phyloP scores from a whole-genome alignment of 2,888 invertebrate species.

The Thymelicus lineola region DNA sequence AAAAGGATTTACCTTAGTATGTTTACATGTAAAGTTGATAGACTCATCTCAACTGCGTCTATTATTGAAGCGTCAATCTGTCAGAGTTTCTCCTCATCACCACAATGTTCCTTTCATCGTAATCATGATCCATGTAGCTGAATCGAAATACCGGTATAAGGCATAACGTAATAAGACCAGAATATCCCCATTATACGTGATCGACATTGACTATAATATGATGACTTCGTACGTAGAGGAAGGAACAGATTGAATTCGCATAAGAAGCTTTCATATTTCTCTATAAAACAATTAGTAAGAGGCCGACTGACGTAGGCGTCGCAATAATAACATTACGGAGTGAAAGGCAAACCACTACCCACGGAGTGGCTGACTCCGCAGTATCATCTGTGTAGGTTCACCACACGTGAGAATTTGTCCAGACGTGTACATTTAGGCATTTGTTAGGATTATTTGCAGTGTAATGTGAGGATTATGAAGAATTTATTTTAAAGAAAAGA shows the following conservation, averaged over 20 bases:
- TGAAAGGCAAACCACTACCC: slow-evolving; percentile 77
- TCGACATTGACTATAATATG: neutral
- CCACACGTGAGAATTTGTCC: neutral
- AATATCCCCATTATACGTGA: no score
- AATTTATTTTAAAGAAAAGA: no score
- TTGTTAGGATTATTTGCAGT: neutral
- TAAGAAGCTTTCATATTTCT: slow-evolving; percentile 19
- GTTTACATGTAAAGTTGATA: no score
- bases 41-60: no score
- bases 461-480: neutral
- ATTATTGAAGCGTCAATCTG: no score
- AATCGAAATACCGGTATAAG: no score
- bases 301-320: slow-evolving; percentile 34
- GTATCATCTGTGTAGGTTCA: slow-evolving; percentile 44
- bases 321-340: slow-evolving; percentile 60
- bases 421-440: neutral
- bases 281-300: slow-evolving; percentile 27
- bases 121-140: no score
- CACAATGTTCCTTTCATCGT: no score
- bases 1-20: no score
- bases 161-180: no score
- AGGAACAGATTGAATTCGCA: slow-evolving; percentile 18
- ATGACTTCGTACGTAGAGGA: neutral
- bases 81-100: no score
- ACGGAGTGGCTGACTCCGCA: slow-evolving; percentile 50